A percentile compares a stretch with the other conserved stretches of the same genome.
Conservation (phyloP, 92 coral and sea anemone genomes). For the Meandrina meandrites region DNA sequence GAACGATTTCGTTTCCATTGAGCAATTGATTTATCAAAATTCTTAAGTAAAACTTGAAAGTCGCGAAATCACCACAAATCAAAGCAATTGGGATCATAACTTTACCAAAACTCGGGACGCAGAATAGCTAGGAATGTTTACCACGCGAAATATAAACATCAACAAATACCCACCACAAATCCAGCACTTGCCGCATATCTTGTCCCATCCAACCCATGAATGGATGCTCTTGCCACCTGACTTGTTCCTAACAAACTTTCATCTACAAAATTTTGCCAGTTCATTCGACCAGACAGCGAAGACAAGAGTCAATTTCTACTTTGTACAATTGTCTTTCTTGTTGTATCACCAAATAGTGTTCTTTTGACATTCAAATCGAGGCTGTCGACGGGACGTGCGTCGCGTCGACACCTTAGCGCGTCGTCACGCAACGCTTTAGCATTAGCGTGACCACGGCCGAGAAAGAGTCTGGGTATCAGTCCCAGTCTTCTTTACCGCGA, state of each 20-base stretch:
- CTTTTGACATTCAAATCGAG: constrained; percentile 1
- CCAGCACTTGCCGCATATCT: constrained; percentile 89
- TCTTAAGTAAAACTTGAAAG: background rate
- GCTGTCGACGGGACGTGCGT: background rate
- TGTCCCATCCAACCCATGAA: constrained; percentile 91
- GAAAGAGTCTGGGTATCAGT: constrained; percentile 8
- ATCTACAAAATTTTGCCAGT: constrained; percentile 97
- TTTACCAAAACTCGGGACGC: background rate
- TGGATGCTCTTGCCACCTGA: constrained; percentile 95
- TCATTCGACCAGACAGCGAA: constrained; percentile 65
- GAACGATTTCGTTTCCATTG: background rate
- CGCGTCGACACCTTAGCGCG: background rate
- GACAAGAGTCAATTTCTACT: background rate
- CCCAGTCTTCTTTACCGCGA: constrained; percentile 12
- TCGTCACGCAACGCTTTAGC: constrained; percentile 14
- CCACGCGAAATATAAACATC: background rate
- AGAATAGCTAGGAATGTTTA: background rate
- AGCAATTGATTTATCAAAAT: background rate
- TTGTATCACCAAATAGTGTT: background rate
- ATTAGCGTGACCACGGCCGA: background rate
- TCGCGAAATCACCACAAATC: constrained; percentile 1
- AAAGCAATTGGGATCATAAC: background rate
- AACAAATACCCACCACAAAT: constrained; percentile 76
- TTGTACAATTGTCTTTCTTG: background rate
- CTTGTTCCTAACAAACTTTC: constrained; percentile 95